Evolutionary conservation across 1,140 invertebrate genomes (phyloP).

Genomic region (Tetranychus urticae): DNA sequence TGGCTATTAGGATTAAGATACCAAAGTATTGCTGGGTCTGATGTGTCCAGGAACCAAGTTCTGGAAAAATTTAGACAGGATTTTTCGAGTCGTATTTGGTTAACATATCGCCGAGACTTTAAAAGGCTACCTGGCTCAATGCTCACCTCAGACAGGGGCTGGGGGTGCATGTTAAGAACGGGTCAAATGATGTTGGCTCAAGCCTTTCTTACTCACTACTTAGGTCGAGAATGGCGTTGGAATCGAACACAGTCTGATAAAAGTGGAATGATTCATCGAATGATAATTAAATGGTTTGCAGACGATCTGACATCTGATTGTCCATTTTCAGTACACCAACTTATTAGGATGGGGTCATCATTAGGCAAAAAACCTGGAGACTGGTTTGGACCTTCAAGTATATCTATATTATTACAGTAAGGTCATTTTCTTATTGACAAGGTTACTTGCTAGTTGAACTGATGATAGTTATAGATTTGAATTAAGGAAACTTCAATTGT

Average conservation of each 20-base stretch:
- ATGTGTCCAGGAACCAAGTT: not conserved
- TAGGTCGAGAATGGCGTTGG: constrained; percentile 26
- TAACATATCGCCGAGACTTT: constrained; percentile 59
- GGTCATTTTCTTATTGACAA: not conserved
- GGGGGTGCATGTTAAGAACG: constrained; percentile 96
- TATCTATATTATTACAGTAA: constrained; percentile 14
- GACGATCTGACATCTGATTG: constrained; percentile 41
- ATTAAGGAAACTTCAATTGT: too few relatives aligned
- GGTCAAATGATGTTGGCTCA: constrained; percentile 95
- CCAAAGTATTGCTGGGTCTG: constrained; percentile 31
- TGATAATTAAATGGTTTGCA: constrained; percentile 60
- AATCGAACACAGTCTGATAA: constrained; percentile 10
- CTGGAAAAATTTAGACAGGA: constrained; percentile 46
- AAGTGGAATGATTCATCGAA: constrained; percentile 31
- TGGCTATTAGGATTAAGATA: constrained; percentile 58
- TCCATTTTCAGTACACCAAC: constrained; percentile 52
- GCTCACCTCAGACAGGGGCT: constrained; percentile 75
- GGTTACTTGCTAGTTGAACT: not conserved
- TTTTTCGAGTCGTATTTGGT: constrained; percentile 47
- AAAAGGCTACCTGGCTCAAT: constrained; percentile 27
- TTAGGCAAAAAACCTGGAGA: constrained; percentile 38
- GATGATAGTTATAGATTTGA: too few relatives aligned
- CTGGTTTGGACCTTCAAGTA: constrained; percentile 19
- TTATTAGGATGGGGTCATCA: constrained; percentile 41
- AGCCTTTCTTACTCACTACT: constrained; percentile 37